Conservation (phyloP, 2,888 invertebrate genomes). For the Agapetus fuscipes region DNA sequence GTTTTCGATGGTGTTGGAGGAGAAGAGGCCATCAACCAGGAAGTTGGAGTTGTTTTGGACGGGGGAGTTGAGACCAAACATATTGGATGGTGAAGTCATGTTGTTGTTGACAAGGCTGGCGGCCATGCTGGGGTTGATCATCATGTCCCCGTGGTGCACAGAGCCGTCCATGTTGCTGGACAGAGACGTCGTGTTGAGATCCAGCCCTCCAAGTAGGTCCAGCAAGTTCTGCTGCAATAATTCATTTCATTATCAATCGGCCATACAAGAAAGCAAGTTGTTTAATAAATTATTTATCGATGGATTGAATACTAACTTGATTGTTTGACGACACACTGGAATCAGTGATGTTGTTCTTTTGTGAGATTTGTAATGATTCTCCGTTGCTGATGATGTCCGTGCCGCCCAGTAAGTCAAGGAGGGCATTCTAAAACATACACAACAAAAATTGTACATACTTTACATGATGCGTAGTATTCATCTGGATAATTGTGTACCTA, state of each 20-base stretch:
- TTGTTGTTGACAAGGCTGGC: conserved; percentile 20
- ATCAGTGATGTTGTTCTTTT: conserved; percentile 12
- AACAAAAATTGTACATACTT: no score
- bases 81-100: conserved; percentile 23
- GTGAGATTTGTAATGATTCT: conserved; percentile 24
- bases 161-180: conserved; percentile 12
- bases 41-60: conserved; percentile 37
- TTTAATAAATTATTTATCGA: no score
- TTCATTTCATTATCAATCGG: no score
- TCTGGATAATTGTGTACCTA: no score
- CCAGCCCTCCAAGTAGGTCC: conserved; percentile 73
- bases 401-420: conserved; percentile 79
- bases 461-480: no score
- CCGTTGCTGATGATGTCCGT: conserved; percentile 50
- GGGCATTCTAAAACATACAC: conserved; percentile 55
- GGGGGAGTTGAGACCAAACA: conserved; percentile 27
- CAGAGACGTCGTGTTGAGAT: conserved; percentile 40
- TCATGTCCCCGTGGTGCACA: conserved; percentile 11
- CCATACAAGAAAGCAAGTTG: no score
- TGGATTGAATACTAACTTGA: conserved; percentile 23
- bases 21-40: conserved; percentile 53
- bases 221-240: conserved; percentile 64
- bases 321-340: conserved; percentile 14
- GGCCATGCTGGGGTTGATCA: conserved; percentile 15
- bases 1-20: conserved; percentile 12